Conservation (phyloP, 2,113 vertebrate species). For the Scortum barcoo region DNA sequence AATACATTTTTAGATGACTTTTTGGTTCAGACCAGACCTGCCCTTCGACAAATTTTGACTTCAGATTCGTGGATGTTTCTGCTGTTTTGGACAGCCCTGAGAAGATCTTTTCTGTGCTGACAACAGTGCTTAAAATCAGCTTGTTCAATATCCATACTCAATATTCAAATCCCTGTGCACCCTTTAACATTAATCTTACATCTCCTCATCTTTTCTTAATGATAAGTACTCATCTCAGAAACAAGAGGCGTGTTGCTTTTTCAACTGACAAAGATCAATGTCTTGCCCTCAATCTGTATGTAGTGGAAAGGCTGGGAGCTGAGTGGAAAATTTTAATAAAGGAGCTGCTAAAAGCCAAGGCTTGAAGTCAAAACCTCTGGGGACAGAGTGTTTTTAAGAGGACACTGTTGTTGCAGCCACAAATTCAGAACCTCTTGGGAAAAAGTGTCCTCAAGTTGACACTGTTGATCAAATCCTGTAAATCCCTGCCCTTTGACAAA, state of each 20-base stretch:
- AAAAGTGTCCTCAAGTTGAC: conserved; percentile 71
- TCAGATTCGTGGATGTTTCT: not conserved
- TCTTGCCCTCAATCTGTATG: conserved; percentile 40
- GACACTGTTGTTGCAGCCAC: conserved; percentile 57
- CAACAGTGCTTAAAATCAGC: conserved; percentile 16
- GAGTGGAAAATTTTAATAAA: conserved; percentile 47
- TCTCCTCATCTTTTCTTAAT: conserved; percentile 38
- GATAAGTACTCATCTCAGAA: conserved; percentile 27
- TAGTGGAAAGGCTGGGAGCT: conserved; percentile 29
- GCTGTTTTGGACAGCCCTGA: not conserved
- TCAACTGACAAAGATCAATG: conserved; percentile 41
- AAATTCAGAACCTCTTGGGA: conserved; percentile 59
- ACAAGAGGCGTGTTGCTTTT: conserved; percentile 30
- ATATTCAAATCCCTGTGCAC: conserved; percentile 5
- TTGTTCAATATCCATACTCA: not conserved
- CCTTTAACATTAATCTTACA: conserved; percentile 27
- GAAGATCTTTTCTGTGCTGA: not conserved
- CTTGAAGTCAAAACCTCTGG: conserved; percentile 60
- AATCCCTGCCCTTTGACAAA: conserved; percentile 70
- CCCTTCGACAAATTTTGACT: not conserved
- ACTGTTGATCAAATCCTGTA: conserved; percentile 64
- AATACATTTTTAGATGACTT: not conserved
- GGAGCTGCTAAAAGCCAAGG: conserved; percentile 56
- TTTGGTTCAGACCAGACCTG: not conserved
- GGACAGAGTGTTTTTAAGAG: conserved; percentile 49